These are phyloP conservation scores for Cyprinus carpio DNA, from an alignment of 2,113 vertebrate species.

Conservation along the genomic window DNA sequence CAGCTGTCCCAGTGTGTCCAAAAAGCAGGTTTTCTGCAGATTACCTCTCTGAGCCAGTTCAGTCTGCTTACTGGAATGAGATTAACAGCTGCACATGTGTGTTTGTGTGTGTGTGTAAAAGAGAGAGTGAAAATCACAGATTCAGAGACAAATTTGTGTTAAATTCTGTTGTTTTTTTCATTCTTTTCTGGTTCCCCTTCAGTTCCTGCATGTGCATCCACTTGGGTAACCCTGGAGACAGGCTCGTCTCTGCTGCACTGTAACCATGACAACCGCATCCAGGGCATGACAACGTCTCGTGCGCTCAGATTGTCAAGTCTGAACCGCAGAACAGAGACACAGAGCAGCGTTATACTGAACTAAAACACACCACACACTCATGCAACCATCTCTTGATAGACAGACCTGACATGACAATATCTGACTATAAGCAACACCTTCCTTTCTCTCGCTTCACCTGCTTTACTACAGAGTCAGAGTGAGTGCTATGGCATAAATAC, in stretches of 20 bases:
- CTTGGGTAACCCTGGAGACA: conserved; percentile 62
- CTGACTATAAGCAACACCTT: too few relatives aligned
- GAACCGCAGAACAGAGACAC: background rate
- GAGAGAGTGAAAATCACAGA: conserved; percentile 39
- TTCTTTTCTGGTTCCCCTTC: conserved; percentile 65
- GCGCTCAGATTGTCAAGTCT: conserved; percentile 55
- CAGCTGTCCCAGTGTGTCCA: conserved; percentile 67
- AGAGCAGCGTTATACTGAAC: background rate
- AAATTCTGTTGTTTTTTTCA: conserved; percentile 58
- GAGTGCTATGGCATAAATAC: conserved; percentile 66
- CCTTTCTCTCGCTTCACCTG: background rate
- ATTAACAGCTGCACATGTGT: conserved; percentile 67
- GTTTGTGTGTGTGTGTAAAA: conserved; percentile 29
- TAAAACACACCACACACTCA: background rate
- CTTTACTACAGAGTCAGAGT: background rate
- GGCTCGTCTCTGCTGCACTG: conserved; percentile 69
- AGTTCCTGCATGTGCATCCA: conserved; percentile 38
- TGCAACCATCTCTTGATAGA: background rate
- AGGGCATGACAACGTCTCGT: conserved; percentile 67
- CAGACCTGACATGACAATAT: background rate
- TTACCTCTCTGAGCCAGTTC: conserved; percentile 75
- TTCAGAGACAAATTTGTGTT: conserved; percentile 5
- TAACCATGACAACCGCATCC: conserved; percentile 73
- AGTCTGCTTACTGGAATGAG: conserved; percentile 74
- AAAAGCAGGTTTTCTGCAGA: conserved; percentile 75